phyloP scores from a whole-genome alignment of 2,888 invertebrate genomes.

The Andricus quercusramuli region DNA sequence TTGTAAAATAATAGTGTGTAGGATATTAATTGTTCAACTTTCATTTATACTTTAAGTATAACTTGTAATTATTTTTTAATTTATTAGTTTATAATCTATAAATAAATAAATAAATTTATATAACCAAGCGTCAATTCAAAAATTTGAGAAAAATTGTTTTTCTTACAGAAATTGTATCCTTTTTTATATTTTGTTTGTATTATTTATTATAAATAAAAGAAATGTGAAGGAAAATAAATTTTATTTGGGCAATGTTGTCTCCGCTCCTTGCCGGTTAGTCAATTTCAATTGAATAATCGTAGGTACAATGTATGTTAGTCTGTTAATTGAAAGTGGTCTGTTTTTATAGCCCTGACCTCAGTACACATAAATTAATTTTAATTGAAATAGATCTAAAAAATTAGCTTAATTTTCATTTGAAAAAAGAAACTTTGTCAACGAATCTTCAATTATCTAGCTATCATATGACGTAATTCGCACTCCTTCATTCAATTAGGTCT shows the following conservation, averaged over 20 bases:
- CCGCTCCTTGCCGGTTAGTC: conserved; percentile 47
- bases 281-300: conserved; percentile 69
- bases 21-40: background rate
- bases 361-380: conserved; percentile 42
- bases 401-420: background rate
- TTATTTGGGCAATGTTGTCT: background rate
- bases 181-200: conserved; percentile 16
- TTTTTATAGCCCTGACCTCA: conserved; percentile 63
- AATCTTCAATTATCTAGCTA: conserved; percentile 45
- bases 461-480: conserved; percentile 40
- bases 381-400: background rate
- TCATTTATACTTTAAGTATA: background rate
- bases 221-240: background rate
- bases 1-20: background rate
- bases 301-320: conserved; percentile 58
- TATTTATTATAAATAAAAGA: conserved; percentile 38
- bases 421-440: conserved; percentile 44
- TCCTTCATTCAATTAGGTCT: conserved; percentile 42
- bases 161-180: background rate
- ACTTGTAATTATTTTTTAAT: background rate
- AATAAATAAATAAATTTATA: background rate
- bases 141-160: background rate
- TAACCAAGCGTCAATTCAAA: background rate
- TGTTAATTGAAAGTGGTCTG: conserved; percentile 58
- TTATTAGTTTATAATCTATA: background rate